These are phyloP conservation scores for Netelia inedita DNA, from an alignment of 2,888 invertebrate genomes.

Conservation along the genomic window DNA sequence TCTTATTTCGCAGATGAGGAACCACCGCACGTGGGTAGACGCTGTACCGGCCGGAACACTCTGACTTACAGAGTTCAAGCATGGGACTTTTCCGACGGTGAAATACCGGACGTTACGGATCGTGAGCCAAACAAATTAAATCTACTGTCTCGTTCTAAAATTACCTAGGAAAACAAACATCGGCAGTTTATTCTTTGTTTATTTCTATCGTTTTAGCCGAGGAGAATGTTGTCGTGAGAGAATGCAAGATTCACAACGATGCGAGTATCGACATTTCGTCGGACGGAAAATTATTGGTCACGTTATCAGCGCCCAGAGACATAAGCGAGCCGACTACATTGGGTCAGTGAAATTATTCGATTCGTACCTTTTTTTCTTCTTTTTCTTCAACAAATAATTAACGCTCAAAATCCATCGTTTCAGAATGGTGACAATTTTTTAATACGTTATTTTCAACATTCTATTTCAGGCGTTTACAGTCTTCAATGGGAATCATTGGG, in stretches of 20 bases:
- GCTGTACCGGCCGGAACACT: conserved; percentile 76
- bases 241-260: conserved; percentile 95
- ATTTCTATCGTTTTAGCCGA: conserved; percentile 86
- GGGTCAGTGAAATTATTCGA: conserved; percentile 85
- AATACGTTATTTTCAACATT: not conserved
- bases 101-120: conserved; percentile 91
- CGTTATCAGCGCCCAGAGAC: conserved; percentile 90
- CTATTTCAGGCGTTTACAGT: conserved; percentile 90
- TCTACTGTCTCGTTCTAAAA: conserved; percentile 12
- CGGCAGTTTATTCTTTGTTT: conserved; percentile 13
- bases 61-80: conserved; percentile 92
- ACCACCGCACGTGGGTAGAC: conserved; percentile 76
- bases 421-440: no score
- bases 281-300: conserved; percentile 92
- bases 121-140: conserved; percentile 85
- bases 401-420: not conserved
- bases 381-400: not conserved
- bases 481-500: conserved; percentile 91
- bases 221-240: conserved; percentile 91
- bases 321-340: conserved; percentile 90
- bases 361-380: not conserved
- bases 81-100: conserved; percentile 92
- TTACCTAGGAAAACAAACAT: not conserved
- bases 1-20: conserved; percentile 63
- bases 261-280: conserved; percentile 94